phyloP scores from a whole-genome alignment of 2,888 invertebrate genomes.

The Lithophane socia region DNA sequence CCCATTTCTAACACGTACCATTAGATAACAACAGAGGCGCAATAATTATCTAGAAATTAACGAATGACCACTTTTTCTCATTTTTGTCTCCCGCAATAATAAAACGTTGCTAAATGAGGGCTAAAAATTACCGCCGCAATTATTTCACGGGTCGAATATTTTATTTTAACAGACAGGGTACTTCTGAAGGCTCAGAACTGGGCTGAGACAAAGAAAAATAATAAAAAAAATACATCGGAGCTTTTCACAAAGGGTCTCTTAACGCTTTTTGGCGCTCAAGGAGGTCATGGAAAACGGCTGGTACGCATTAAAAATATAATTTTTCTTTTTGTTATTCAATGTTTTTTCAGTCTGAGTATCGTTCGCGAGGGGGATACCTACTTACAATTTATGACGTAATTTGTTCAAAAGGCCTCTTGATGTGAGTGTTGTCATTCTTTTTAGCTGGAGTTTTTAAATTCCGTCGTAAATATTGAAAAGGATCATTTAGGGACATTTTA shows the following conservation, averaged over 20 bases:
- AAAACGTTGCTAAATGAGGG: slow-evolving; percentile 80
- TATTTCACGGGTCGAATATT: slow-evolving; percentile 85
- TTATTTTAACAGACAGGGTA: slow-evolving; percentile 79
- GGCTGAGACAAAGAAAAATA: slow-evolving; percentile 81
- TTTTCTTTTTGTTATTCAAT: slow-evolving; percentile 70
- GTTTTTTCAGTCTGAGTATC: slow-evolving; percentile 63
- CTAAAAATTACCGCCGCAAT: slow-evolving; percentile 83
- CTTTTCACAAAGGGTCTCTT: slow-evolving; percentile 82
- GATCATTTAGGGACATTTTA: slow-evolving; percentile 5
- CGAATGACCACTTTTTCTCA: slow-evolving; percentile 62
- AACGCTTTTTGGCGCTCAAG: slow-evolving; percentile 77
- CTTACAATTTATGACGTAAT: slow-evolving; percentile 61
- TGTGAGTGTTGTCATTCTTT: slow-evolving; percentile 48
- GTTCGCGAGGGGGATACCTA: slow-evolving; percentile 48
- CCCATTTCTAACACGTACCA: slow-evolving; percentile 48
- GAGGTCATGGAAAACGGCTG: slow-evolving; percentile 77
- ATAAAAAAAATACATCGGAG: slow-evolving; percentile 80
- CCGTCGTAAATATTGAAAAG: slow-evolving; percentile 6
- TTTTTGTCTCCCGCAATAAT: slow-evolving; percentile 73
- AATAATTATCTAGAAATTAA: slow-evolving; percentile 77
- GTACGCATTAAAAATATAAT: slow-evolving; percentile 82
- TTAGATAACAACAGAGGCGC: slow-evolving; percentile 63
- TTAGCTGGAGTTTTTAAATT: slow-evolving; percentile 31
- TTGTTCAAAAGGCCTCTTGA: slow-evolving; percentile 51
- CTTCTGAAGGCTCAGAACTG: slow-evolving; percentile 69